Evolutionary conservation across 2,888 invertebrate species (phyloP), one percentile per base, ranked within the genome.

Genomic region (Drosophila fulvimacula): DNA sequence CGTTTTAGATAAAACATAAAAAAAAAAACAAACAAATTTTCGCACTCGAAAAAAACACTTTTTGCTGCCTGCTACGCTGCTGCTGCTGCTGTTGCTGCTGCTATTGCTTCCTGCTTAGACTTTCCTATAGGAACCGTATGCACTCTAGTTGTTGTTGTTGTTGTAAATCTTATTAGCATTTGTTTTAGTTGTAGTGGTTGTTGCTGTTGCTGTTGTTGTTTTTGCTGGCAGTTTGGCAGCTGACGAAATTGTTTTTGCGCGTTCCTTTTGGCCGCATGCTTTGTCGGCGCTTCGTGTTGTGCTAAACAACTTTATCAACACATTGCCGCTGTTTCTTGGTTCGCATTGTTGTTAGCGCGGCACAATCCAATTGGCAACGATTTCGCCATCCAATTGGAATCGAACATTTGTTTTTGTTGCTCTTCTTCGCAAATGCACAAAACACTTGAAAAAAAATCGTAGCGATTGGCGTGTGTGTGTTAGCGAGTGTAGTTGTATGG

Each of bases 101-200:
- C 42, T 42, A 42, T 24, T 52, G 36, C 57, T 68, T 58, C 36
- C 30, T 41, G 38, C 46, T 41, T 48, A n/a, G 24, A 24, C 27
- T 55, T 64, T 66, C 63, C 46, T 44, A 48, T 84, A 76, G 85
- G 76, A 84, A 87, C 81, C 75, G 78, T 71, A 52, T 52, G 76
- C 64, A 73, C 65, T 67, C 48, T 24, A 48, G 73, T 51, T 73
- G 66, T 41, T 73, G 53, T 41, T 73, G 53, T 49, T 76, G 49
- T 36, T 67, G 36, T 56, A 24, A 67, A 64, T 79, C 62, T 71
- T 51, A 71, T 79, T 76, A 53, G 63, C 66, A 72, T 51, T 38
- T 30, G 17, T 39, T 60, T 36, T 19, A 53, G 51, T 58, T 68
- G 27, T 51, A 57, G 63, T 57, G 69, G 62, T 42, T 71, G 68